Evolutionary conservation across 2,797 vertebrate genomes (phyloP), one percentile per base, ranked within the genome.

Genomic region (Eospalax fontanierii): DNA sequence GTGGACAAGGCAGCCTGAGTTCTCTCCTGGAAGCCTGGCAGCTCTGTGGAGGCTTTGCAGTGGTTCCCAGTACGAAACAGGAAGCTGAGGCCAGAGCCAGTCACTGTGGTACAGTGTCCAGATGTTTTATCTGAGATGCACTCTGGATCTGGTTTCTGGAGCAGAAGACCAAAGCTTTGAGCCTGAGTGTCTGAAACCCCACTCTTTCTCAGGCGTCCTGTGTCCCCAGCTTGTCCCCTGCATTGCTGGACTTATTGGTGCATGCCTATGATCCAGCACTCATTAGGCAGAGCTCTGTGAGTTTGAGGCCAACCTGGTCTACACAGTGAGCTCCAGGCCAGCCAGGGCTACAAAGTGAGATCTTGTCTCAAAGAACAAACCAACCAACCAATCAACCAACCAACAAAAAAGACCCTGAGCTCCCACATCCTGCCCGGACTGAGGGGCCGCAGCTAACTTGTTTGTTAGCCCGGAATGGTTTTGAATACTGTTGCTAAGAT

Each of bases 61-160:
- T 11, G 0, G 4, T 46, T 30, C 38, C 33, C 16, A 19, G 61
- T 2, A 3, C 54, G 26, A 6, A 4, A 26, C 3, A 40, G 82
- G n/a, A 63, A 50, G 70, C 93, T 11, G 68, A 88, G 91, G 30
- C 68, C 24, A 0, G 11, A 5, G 15, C 30, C 40, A 16, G 6
- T 16, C 59, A 2, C 61, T 5, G 21, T n/a, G 24, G 46, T 70
- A 33, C 12, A 28, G 9, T 1, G 0, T 65, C 59, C 1, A 8
- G 28, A 5, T 30, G 10, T 57, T 21, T 46, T 63, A 24, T 68
- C n/a, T 46, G 14, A 2, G 0, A 11, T 15, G 30, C 22, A 24
- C 61, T 50, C 26, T 50, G 14, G 65, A 15, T 65, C 74, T 12
- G 2, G 16, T 21, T 70, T 76, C 18, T 14, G 15, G 66, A 12